Evolutionary conservation across 2,888 invertebrate species (phyloP).

Genomic region (Leptothorax acervorum): DNA sequence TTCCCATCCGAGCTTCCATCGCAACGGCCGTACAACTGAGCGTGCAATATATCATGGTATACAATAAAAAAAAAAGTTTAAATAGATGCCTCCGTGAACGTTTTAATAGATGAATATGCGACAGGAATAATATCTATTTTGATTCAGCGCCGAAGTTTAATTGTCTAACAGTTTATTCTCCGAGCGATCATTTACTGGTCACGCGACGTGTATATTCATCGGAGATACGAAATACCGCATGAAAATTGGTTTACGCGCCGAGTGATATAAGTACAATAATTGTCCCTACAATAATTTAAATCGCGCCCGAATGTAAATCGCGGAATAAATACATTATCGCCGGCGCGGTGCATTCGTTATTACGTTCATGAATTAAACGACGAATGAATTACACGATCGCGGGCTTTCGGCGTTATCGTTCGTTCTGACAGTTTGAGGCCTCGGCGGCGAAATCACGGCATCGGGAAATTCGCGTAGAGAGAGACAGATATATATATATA

Average conservation of each 20-base stretch:
- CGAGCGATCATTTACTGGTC: slow-evolving; percentile 9
- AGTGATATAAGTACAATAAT: slow-evolving; percentile 50
- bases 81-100: background rate
- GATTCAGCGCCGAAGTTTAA: slow-evolving; percentile 9
- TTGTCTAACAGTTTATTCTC: slow-evolving; percentile 18
- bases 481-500: no score
- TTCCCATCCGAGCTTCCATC: no score
- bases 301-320: slow-evolving; percentile 49
- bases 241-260: slow-evolving; percentile 47
- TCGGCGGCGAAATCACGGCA: slow-evolving; percentile 10
- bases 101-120: background rate
- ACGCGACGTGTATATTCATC: slow-evolving; percentile 35
- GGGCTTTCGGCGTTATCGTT: slow-evolving; percentile 31
- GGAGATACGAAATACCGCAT: slow-evolving; percentile 22
- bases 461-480: slow-evolving; percentile 34
- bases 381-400: slow-evolving; percentile 52
- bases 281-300: slow-evolving; percentile 50
- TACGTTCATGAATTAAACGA: slow-evolving; percentile 56
- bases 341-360: slow-evolving; percentile 43
- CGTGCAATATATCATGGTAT: no score
- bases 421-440: slow-evolving; percentile 29
- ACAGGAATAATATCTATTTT: slow-evolving; percentile 15
- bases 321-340: slow-evolving; percentile 50
- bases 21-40: background rate
- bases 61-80: background rate